Conservation (phyloP, 2,797 vertebrate species). For the Protosalanx chinensis region DNA sequence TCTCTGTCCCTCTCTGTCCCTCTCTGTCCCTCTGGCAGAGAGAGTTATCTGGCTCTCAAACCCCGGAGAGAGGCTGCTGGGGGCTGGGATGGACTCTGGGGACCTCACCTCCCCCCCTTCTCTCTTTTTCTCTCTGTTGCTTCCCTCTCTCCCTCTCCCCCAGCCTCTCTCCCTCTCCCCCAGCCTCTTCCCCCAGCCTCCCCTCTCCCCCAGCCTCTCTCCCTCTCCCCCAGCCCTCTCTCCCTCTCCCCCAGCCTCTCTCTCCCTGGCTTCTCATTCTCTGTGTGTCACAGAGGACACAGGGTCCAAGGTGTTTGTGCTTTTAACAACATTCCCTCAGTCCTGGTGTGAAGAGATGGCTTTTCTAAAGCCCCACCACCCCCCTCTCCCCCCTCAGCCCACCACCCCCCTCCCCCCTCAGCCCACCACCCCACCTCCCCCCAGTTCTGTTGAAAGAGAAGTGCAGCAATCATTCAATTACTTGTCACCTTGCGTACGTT, state of each 20-base stretch:
- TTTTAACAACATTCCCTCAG: no score
- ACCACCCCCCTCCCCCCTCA: constrained; percentile 32
- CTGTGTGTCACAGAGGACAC: constrained; percentile 12
- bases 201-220: constrained; percentile 4
- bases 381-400: constrained; percentile 32
- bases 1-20: constrained; percentile 3
- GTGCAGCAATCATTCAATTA: no score
- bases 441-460: constrained; percentile 11
- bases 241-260: constrained; percentile 2
- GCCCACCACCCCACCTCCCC: constrained; percentile 26
- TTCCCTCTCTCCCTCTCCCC: neutral
- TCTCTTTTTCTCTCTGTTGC: constrained; percentile 25
- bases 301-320: no score
- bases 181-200: neutral
- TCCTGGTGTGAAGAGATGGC: constrained; percentile 14
- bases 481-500: no score
- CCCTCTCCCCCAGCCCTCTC: constrained; percentile 1
- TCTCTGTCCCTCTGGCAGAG: constrained; percentile 14
- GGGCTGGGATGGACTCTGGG: constrained; percentile 7
- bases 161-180: neutral
- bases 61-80: no score
- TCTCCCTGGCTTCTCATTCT: constrained; percentile 33
- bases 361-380: constrained; percentile 50
- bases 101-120: constrained; percentile 37
- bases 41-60: constrained; percentile 22